Evolutionary conservation across 2,113 vertebrate species (phyloP).

Genomic region (Scatophagus argus): DNA sequence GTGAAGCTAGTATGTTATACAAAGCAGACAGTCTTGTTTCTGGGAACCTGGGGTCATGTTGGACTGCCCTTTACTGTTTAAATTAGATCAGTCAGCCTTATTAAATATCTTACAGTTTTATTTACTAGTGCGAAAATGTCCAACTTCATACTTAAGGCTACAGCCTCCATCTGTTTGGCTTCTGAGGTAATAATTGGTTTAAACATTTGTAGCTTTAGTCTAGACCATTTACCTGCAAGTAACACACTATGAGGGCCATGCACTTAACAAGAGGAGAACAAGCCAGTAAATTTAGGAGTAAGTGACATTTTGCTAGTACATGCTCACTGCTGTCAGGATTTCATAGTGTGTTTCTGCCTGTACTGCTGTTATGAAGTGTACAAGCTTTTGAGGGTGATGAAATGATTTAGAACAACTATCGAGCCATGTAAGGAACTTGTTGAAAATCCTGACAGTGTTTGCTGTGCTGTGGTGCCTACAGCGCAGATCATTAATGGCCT

Average conservation of each 20-base stretch:
- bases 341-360: conserved; percentile 9
- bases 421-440: not conserved
- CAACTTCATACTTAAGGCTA: not conserved
- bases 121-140: not conserved
- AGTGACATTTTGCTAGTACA: conserved; percentile 39
- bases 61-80: not conserved
- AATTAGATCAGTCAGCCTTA: not conserved
- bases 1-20: not conserved
- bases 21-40: conserved; percentile 25
- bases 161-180: not conserved
- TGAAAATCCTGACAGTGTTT: not conserved
- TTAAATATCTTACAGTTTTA: not conserved
- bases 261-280: not conserved
- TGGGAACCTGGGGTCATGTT: not conserved
- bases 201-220: not conserved
- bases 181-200: not conserved
- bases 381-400: not conserved
- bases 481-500: not conserved
- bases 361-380: not conserved
- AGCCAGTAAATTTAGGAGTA: conserved; percentile 14
- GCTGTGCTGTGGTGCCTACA: not conserved
- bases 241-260: not conserved
- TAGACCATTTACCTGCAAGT: not conserved
- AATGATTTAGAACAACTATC: conserved; percentile 7
- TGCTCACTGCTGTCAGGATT: conserved; percentile 38